Base-by-base conservation (phyloP, 2,888 invertebrate genomes). In the Eilema sororculum region DNA sequence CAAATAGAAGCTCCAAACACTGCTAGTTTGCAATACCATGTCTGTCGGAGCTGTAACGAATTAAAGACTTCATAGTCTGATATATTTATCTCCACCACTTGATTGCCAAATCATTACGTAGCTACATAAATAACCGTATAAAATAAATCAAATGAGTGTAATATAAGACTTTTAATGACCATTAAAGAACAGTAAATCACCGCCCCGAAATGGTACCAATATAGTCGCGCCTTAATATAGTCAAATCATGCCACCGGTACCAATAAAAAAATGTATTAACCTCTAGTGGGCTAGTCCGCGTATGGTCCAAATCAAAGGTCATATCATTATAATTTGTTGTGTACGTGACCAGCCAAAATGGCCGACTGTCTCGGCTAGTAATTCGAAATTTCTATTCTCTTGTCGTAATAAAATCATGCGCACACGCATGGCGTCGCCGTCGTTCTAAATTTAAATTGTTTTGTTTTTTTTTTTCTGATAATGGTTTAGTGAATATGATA, bases 311-410 rank as follows among this genome's bases (percentile, higher is more conserved):
- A 87, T 85, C 87, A 93, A 93, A 94, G 94, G 94, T 95, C 95
- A 93, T 89, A 88, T 91, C 90, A 91, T 91, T 91, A 92, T 93
- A 91, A 91, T 93, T 90, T 89, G 89, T 88, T 80, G 84, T 80
- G 83, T 89, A 92, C 94, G 93, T 94, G 94, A 94, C 93, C 91
- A 85, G 82, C 86, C 85, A 87, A 91, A 90, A 92, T 90, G 88
- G 90, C 89, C 74, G 83, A 74, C 87, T 87, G 88, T 89, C 89
- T 87, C 83, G 81, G 82, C 84, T 88, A 76, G 83, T 91, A 91
- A 92, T 94, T 91, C 84, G 84, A 93, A 94, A 92, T 93, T 92
- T 93, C 90, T 93, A 93, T 93, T 93, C 92, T 90, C 88, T 90
- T 89, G 90, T 91, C 90, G 90, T 93, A 91, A 92, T 92, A 91